Evolutionary conservation across 2,888 invertebrate genomes (phyloP), one percentile per base, ranked within the genome.

Genomic region (Sinhomidia bicolor): DNA sequence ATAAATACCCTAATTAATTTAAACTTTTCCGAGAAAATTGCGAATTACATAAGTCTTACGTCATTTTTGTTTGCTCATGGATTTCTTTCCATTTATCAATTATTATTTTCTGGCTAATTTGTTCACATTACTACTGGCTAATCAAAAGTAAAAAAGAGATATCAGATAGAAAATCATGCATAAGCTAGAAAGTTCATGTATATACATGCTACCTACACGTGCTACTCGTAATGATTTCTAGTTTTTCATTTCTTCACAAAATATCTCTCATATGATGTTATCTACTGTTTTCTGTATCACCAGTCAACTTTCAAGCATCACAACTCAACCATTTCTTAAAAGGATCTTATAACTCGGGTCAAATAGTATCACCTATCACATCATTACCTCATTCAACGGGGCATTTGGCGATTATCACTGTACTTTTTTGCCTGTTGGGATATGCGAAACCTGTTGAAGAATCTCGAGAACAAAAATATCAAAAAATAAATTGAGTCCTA

Each of bases 291-390:
- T 9, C 29, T 9, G 17, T 9, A 17, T 32, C 36, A 17, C 6
- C 17, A 36, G 6, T 60, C 17, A 14, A 3, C 12, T 68, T 68
- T 68, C 17, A 36, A 3, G 3, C 36, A 36, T 36, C 36, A 20
- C n/a, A n/a, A n/a, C n/a, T n/a, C n/a, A 36, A 36, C 36, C 36
- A 36, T 36, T 36, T 36, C 36, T 36, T 36, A 62, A 32, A 68
- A 17, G 36, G 68, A 68, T 32, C 68, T 68, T 68, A 5, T 68
- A 17, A 36, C 17, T 68, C 68, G n/a, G 68, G 68, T 68, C 68
- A 68, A 26, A 36, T 68, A 68, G 17, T 36, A 36, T 68, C 68
- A 68, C n/a, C 32, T 68, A 36, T 68, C 68, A 17, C 20, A 68
- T 36, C 68, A 62, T 26, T 62, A 68, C n/a, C n/a, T n/a, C 36